phyloP scores from a whole-genome alignment of 1,140 invertebrate genomes.

The Orchestia grillus region DNA sequence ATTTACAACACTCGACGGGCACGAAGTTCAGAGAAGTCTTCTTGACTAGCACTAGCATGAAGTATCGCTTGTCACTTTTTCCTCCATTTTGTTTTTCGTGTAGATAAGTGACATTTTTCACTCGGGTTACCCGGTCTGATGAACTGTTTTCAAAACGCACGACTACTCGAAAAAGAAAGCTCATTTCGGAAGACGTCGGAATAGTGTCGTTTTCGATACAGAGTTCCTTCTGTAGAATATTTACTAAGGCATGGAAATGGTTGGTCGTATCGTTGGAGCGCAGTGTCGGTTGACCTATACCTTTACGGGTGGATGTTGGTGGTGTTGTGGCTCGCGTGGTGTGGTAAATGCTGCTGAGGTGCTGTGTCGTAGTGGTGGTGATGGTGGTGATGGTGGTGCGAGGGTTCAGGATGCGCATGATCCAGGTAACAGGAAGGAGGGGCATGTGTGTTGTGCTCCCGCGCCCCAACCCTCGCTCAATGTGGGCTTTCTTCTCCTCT shows the following conservation, averaged over 20 bases:
- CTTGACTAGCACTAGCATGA: neutral
- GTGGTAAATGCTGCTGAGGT: slow-evolving; percentile 28
- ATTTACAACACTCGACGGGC: no score
- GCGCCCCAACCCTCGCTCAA: neutral
- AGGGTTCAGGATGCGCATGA: slow-evolving; percentile 19
- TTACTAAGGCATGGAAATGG: neutral
- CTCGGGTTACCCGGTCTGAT: neutral
- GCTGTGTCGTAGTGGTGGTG: neutral
- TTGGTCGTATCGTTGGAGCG: neutral
- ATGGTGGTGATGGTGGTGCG: slow-evolving; percentile 18
- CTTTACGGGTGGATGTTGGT: slow-evolving; percentile 15
- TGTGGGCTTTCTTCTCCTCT: neutral
- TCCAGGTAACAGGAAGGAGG: slow-evolving; percentile 55
- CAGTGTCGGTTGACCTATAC: no score
- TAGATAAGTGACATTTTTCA: neutral
- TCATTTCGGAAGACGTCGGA: neutral
- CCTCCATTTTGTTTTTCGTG: neutral
- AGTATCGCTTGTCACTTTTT: neutral
- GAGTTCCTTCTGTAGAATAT: neutral
- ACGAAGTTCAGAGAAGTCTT: neutral
- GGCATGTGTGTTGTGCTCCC: slow-evolving; percentile 44
- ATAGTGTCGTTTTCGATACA: neutral
- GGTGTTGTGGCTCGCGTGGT: neutral
- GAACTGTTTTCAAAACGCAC: neutral
- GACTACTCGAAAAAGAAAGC: neutral